Base-by-base conservation (phyloP, 1,140 invertebrate species). In the Aphidius ervi region DNA sequence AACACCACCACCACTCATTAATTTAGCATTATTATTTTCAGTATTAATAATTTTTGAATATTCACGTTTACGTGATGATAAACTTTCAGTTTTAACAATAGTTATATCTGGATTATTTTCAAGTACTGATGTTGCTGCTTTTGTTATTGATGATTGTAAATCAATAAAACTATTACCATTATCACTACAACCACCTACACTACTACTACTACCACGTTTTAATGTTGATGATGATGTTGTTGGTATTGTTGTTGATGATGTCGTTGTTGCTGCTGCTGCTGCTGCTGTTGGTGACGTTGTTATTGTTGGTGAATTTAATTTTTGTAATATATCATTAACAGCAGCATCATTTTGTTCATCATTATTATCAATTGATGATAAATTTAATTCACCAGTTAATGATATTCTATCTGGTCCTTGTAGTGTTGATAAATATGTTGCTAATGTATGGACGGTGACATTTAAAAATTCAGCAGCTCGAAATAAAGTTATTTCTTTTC, bases 381-480 rank as follows among this genome's bases (percentile, higher is more conserved):
- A 68, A 50, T 67, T 73, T 9, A 78, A 63, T 58, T 80, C 77
- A 5, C 77, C 74, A 8, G 77, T 75, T 5, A 78, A 63, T 5
- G 81, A 81, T 43, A 76, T 76, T 10, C 79, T 77, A 46, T 84
- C 82, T 5, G 81, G 69, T 9, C 81, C 82, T 47, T 84, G 82
- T 55, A 86, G 73, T 41, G 84, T 85, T 56, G 85, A 84, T 49
- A 89, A 71, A 70, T 89, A 89, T 41, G 86, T 88, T 2, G 87
- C 86, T 7, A 90, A 74, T 53, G 87, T 88, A 63, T 86, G 84
- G 53, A 88, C 86, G 60, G 87, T 87, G 46, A 89, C 87, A 59
- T 89, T 89, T 3, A 90, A 77, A 68, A 88, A 85, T 71, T 88
- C 85, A 0, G 88, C 87, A 0, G 88, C 88, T 9, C 86, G 81